Percentiles rank a stretch among this genome's conserved stretches.
Evolutionary conservation across 2,797 vertebrate species (phyloP).

Genomic region (Tangara arthus): DNA sequence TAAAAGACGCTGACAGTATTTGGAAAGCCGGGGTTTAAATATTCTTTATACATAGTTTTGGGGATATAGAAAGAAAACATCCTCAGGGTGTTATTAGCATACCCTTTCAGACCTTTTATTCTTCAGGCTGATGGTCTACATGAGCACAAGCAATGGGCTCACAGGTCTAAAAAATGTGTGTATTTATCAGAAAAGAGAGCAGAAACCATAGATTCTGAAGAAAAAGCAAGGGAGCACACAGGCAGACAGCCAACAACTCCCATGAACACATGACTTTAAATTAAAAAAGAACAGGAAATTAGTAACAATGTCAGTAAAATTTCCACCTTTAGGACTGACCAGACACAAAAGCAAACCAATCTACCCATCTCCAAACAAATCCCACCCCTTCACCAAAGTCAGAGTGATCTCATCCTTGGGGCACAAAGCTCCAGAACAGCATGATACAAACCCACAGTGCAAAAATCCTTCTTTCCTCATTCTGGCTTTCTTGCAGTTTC

Average conservation of each 20-base stretch:
- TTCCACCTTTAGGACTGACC: not conserved
- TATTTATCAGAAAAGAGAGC: not conserved
- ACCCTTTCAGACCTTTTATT: not conserved
- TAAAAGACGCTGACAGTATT: not conserved
- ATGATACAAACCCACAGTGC: fast-evolving
- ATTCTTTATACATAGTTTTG: not conserved
- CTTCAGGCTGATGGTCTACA: not conserved
- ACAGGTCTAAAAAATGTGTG: not conserved
- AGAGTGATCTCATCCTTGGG: not conserved
- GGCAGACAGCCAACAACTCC: not conserved
- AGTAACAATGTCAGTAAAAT: not conserved
- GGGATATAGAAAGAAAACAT: not conserved
- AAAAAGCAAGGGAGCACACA: not conserved
- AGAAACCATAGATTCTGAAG: not conserved
- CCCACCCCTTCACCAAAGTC: not conserved
- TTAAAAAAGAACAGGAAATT: not conserved
- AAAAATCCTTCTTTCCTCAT: not conserved
- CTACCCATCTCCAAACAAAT: not conserved
- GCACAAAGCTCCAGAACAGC: not conserved
- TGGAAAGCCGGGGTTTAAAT: not conserved
- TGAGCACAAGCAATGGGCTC: not conserved
- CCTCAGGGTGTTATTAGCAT: not conserved
- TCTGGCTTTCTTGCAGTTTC: not conserved
- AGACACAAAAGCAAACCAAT: not conserved
- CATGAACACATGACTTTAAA: not conserved